Evolutionary conservation across 2,797 vertebrate species (phyloP).

Genomic region (Aplochiton taeniatus): DNA sequence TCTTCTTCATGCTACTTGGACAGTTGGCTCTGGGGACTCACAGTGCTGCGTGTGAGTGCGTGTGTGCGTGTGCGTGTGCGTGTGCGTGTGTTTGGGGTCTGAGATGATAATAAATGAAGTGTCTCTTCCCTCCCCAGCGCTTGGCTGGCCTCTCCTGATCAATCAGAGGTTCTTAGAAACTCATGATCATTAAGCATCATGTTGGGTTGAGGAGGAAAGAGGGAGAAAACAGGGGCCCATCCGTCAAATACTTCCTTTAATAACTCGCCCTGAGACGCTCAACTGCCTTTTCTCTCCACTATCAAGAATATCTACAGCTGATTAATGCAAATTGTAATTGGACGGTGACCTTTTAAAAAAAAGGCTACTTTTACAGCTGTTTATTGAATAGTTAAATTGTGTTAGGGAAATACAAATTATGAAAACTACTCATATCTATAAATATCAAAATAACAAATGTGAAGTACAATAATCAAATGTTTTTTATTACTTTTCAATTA

Average conservation of each 20-base stretch:
- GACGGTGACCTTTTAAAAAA: not conserved
- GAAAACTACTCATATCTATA: too few species aligned
- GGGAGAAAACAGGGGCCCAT: constrained; percentile 64
- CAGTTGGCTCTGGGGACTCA: constrained; percentile 57
- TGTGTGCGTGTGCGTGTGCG: constrained; percentile 14
- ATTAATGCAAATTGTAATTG: constrained; percentile 49
- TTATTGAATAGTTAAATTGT: too few species aligned
- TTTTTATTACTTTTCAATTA: constrained; percentile 10
- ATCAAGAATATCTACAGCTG: constrained; percentile 49
- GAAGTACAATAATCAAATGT: too few species aligned
- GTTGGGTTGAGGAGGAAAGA: constrained; percentile 63
- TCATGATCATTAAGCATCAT: constrained; percentile 84
- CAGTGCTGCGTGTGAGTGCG: constrained; percentile 32
- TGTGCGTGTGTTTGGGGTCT: constrained; percentile 1
- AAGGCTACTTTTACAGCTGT: too few species aligned
- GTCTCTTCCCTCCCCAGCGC: constrained; percentile 76
- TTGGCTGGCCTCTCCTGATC: constrained; percentile 79
- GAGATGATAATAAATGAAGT: constrained; percentile 83
- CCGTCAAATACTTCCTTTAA: constrained; percentile 76
- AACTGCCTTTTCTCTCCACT: constrained; percentile 57
- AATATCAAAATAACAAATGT: too few species aligned
- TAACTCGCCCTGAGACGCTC: constrained; percentile 52
- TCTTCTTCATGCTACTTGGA: constrained; percentile 58
- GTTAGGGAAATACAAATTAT: too few species aligned
- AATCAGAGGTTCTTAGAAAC: constrained; percentile 86